phyloP scores from a whole-genome alignment of 2,888 invertebrate genomes.

The Drosophila ezoana region DNA sequence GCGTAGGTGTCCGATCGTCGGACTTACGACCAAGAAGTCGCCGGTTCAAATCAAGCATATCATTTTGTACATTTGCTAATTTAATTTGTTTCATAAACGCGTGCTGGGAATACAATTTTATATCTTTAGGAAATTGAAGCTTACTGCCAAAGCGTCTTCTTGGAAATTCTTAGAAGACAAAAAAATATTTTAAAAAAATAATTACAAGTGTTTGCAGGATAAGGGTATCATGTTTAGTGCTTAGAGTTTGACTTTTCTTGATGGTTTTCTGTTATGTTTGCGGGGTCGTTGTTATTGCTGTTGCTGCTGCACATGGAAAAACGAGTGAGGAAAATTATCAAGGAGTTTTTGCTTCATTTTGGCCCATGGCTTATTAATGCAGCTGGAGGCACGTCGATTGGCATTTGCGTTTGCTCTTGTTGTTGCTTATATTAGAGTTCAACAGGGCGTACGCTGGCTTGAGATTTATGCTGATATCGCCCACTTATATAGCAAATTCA shows the following conservation, averaged over 20 bases:
- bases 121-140: no score
- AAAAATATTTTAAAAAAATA: no score
- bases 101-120: no score
- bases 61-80: no score
- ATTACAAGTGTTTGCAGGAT: neutral
- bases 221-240: conserved; percentile 12
- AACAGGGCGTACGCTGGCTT: conserved; percentile 50
- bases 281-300: conserved; percentile 26
- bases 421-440: conserved; percentile 48
- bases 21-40: no score
- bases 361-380: conserved; percentile 61
- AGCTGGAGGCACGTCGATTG: conserved; percentile 25
- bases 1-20: no score
- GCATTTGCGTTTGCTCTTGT: conserved; percentile 31
- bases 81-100: no score
- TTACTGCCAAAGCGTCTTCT: no score
- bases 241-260: neutral
- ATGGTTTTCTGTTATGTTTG: conserved; percentile 39
- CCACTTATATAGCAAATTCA: conserved; percentile 46
- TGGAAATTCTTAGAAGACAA: no score
- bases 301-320: conserved; percentile 38
- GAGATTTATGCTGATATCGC: conserved; percentile 60
- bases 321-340: conserved; percentile 34
- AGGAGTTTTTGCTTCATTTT: conserved; percentile 41
- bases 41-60: no score